Percentiles rank a stretch among this genome's conserved stretches.
Evolutionary conservation across 1,140 invertebrate species (phyloP).

Genomic region (Anoplolepis gracilipes): DNA sequence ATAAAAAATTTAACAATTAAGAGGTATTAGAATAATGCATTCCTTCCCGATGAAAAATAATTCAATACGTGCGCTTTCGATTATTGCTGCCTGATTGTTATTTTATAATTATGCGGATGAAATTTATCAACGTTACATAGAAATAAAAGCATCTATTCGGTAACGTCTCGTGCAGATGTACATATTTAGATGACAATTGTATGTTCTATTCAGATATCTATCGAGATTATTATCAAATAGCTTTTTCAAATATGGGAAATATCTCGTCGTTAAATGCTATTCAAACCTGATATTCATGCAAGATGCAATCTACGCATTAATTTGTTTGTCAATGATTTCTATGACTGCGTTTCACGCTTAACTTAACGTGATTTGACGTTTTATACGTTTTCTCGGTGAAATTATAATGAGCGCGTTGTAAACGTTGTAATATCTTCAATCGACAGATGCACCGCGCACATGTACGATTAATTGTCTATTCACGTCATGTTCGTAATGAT

Average conservation of each 20-base stretch:
- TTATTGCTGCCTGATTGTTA: neutral
- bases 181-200: neutral
- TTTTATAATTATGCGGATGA: neutral
- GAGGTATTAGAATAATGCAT: too few relatives aligned
- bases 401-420: neutral
- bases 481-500: neutral
- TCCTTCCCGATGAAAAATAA: too few relatives aligned
- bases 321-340: neutral
- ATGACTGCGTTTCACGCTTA: neutral
- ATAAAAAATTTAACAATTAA: too few relatives aligned
- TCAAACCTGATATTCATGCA: neutral
- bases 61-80: too few relatives aligned
- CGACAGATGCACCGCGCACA: neutral
- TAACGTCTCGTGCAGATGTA: neutral
- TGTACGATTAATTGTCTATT: neutral
- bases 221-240: conserved; percentile 23
- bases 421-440: neutral
- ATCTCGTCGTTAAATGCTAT: conserved; percentile 12
- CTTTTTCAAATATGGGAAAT: neutral
- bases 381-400: neutral
- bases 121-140: neutral
- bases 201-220: neutral
- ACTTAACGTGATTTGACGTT: neutral
- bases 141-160: neutral
- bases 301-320: neutral